phyloP scores from a whole-genome alignment of 2,888 invertebrate species.

The Palloptera scutellata region DNA sequence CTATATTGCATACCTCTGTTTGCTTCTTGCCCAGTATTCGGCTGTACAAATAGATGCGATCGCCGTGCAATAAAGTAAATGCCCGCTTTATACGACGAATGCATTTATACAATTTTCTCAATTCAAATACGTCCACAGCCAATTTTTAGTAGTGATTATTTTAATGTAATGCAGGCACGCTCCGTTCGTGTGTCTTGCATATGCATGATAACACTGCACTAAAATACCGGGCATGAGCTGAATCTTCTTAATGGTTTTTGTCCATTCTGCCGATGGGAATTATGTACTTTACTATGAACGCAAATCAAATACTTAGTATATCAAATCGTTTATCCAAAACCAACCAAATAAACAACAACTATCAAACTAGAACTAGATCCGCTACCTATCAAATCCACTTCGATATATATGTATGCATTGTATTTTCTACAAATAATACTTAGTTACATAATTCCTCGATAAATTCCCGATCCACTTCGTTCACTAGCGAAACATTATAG shows the following conservation, averaged over 20 bases:
- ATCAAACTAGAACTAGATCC: neutral
- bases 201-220: constrained; percentile 10
- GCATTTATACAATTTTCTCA: constrained; percentile 46
- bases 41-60: constrained; percentile 46
- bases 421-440: neutral
- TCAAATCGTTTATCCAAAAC: constrained; percentile 26
- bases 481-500: constrained; percentile 14
- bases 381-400: no score
- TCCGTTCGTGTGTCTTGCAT: neutral
- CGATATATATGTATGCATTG: neutral
- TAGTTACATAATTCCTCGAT: no score
- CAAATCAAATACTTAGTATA: constrained; percentile 21
- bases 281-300: constrained; percentile 65
- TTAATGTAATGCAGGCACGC: constrained; percentile 1
- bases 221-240: constrained; percentile 58
- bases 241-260: constrained; percentile 65
- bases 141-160: constrained; percentile 13
- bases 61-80: constrained; percentile 52
- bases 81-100: constrained; percentile 53
- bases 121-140: constrained; percentile 17
- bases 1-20: constrained; percentile 61
- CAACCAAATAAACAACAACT: constrained; percentile 38
- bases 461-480: neutral
- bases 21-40: constrained; percentile 47
- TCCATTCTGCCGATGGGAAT: constrained; percentile 64